Evolutionary conservation across 1,140 invertebrate genomes (phyloP).

Genomic region (Dendrolimus kikuchii): DNA sequence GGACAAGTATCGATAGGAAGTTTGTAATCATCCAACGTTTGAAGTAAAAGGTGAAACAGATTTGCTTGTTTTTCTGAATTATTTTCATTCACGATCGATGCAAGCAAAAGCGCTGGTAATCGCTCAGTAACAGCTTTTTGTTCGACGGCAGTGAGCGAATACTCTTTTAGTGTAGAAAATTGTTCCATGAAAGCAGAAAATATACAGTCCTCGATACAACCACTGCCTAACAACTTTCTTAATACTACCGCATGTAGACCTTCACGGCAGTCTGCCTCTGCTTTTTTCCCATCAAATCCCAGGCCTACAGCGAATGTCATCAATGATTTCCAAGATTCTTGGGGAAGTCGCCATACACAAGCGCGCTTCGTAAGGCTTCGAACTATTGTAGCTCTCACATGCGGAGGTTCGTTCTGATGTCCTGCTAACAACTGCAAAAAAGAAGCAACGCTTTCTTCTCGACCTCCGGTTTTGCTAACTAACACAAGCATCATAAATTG

Average conservation of each 20-base stretch:
- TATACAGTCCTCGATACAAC: constrained; percentile 10
- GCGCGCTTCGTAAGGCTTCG: constrained; percentile 39
- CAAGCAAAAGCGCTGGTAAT: constrained; percentile 19
- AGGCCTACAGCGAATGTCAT: constrained; percentile 31
- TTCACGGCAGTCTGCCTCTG: constrained; percentile 27
- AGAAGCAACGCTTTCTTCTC: constrained; percentile 22
- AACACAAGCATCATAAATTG: constrained; percentile 44
- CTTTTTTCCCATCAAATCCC: constrained; percentile 28
- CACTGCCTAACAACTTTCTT: constrained; percentile 21
- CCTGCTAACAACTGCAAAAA: constrained; percentile 26
- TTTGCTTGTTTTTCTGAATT: constrained; percentile 5
- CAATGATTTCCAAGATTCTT: constrained; percentile 26
- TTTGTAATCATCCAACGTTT: not conserved
- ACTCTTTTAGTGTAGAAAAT: constrained; percentile 34
- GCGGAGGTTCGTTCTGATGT: constrained; percentile 35
- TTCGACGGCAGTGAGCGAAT: constrained; percentile 28
- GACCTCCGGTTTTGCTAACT: constrained; percentile 46
- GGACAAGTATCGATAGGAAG: constrained; percentile 3
- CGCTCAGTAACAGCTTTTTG: constrained; percentile 5
- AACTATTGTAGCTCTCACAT: constrained; percentile 33
- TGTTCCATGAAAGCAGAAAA: constrained; percentile 22
- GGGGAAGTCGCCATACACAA: constrained; percentile 30
- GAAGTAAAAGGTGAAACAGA: not conserved
- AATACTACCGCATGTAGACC: constrained; percentile 41
- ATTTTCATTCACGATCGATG: not conserved